Conservation (phyloP, 37 sponge, comb jelly and placozoan species). For the Sycon ciliatum region DNA sequence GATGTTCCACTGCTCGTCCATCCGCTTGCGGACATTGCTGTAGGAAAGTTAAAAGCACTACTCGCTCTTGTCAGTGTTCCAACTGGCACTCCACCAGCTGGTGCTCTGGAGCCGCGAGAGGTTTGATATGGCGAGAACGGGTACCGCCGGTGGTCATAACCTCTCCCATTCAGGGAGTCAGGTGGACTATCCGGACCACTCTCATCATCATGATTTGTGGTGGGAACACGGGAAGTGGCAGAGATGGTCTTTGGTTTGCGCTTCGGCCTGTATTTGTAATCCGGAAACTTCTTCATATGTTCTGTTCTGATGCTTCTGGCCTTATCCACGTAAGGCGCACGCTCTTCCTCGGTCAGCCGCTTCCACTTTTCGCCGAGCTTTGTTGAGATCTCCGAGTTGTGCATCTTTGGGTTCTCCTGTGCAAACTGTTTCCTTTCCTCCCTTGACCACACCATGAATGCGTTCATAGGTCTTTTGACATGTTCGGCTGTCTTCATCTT, state of each 20-base stretch:
- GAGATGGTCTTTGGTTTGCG: conserved; percentile 48
- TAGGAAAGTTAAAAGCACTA: no score
- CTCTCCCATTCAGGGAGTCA: no score
- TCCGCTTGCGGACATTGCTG: no score
- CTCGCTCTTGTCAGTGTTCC: no score
- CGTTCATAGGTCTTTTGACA: conserved; percentile 98
- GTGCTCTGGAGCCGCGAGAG: no score
- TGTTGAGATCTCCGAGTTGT: conserved; percentile 96
- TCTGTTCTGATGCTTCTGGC: conserved; percentile 85
- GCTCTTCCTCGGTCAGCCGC: conserved; percentile 68
- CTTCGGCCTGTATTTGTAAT: conserved; percentile 94
- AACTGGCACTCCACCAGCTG: no score
- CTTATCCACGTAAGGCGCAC: conserved; percentile 91
- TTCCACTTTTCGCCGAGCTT: conserved; percentile 94
- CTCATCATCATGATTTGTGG: no score
- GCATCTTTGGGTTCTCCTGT: conserved; percentile 96
- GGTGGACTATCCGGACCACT: no score
- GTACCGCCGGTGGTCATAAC: no score
- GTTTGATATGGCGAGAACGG: no score
- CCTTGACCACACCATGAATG: conserved; percentile 99
- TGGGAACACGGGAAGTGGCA: no score
- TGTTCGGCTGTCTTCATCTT: conserved; percentile 69
- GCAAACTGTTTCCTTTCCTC: conserved; percentile 88
- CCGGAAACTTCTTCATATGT: conserved; percentile 86
- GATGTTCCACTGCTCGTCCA: no score